These are phyloP conservation scores for Cavia porcellus DNA, from an alignment of 2,113 vertebrate species.

Conservation along the genomic window DNA sequence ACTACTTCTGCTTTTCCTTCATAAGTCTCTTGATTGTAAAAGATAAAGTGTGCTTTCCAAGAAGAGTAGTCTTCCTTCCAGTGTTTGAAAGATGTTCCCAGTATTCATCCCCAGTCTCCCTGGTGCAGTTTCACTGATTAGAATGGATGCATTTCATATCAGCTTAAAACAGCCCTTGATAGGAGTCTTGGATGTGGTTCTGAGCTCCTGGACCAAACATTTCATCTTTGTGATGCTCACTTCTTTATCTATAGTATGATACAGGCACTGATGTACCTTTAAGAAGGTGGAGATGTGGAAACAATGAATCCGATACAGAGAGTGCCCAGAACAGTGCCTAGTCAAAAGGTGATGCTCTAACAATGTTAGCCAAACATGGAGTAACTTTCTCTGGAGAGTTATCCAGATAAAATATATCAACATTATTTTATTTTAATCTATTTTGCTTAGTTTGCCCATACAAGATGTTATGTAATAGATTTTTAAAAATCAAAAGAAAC, in stretches of 20 bases:
- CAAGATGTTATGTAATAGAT: slow-evolving; percentile 2
- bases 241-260: neutral
- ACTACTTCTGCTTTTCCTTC: neutral
- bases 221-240: neutral
- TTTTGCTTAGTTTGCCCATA: neutral
- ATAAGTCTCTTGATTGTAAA: slow-evolving; percentile 47
- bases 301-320: neutral
- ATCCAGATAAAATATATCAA: neutral
- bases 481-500: slow-evolving; percentile 58
- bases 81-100: neutral
- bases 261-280: neutral
- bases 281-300: neutral
- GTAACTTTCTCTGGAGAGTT: neutral
- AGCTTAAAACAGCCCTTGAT: neutral
- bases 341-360: neutral
- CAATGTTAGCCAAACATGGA: neutral
- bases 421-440: slow-evolving; percentile 25
- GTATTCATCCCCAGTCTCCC: neutral
- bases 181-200: neutral
- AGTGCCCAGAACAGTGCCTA: neutral
- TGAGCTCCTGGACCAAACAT: neutral
- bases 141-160: neutral
- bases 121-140: neutral
- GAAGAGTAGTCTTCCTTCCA: slow-evolving; percentile 7
- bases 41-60: neutral